Evolutionary conservation across 2,797 vertebrate genomes (phyloP).

Genomic region (Dendrocincla fuliginosa): DNA sequence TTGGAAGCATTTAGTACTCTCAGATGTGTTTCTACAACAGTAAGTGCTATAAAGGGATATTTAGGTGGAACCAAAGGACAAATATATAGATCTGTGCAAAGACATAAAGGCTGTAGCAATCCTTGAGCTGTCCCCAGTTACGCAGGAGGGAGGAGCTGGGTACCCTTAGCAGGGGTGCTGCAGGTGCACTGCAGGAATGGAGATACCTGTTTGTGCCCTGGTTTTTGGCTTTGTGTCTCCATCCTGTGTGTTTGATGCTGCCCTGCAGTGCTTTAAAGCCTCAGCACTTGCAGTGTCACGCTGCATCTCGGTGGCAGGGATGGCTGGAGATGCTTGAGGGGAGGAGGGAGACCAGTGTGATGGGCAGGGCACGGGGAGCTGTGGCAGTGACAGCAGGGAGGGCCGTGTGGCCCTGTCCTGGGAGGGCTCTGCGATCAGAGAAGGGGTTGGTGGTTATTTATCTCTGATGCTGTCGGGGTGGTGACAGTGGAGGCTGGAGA

Average conservation of each 20-base stretch:
- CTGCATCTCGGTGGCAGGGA: background rate
- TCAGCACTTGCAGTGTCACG: background rate
- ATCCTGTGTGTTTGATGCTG: background rate
- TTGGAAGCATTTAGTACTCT: background rate
- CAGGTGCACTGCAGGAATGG: background rate
- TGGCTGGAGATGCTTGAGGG: background rate
- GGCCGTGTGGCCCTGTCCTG: fast-evolving
- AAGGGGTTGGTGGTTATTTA: background rate
- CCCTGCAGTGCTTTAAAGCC: background rate
- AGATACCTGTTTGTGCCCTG: fast-evolving
- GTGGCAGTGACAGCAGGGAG: background rate
- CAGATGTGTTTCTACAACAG: background rate
- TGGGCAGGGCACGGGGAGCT: background rate
- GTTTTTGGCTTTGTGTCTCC: background rate
- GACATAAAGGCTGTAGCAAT: background rate
- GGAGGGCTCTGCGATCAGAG: background rate
- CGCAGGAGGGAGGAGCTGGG: background rate
- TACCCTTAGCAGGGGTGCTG: background rate
- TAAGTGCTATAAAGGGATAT: background rate
- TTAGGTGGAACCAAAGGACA: background rate
- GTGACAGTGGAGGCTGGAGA: fast-evolving
- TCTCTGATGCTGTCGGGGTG: background rate
- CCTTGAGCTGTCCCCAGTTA: background rate
- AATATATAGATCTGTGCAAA: background rate
- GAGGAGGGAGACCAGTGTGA: background rate